Conservation (phyloP, 2,797 vertebrate genomes). For the Anolis apletophallus region DNA sequence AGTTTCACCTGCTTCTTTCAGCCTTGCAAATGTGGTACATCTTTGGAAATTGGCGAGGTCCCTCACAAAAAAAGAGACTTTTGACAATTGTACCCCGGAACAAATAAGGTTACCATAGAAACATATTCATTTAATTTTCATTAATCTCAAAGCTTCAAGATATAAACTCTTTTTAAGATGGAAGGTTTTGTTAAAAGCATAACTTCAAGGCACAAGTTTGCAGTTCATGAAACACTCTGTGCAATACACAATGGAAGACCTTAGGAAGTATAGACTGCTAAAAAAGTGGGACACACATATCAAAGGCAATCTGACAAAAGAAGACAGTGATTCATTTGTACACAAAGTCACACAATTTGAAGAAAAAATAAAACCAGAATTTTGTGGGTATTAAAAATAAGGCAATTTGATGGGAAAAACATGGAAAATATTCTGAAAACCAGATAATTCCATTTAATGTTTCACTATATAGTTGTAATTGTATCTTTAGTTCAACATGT, state of each 20-base stretch:
- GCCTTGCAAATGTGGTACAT: neutral
- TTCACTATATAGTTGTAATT: neutral
- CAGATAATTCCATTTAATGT: neutral
- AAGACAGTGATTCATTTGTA: neutral
- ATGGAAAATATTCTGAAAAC: neutral
- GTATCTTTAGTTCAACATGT: neutral
- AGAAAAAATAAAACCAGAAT: neutral
- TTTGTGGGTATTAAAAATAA: neutral
- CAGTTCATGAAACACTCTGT: neutral
- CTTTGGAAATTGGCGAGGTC: neutral
- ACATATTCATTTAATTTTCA: neutral
- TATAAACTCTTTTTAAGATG: neutral
- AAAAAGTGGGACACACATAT: neutral
- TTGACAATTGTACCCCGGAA: neutral
- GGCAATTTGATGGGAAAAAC: neutral
- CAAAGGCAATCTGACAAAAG: neutral
- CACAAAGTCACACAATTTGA: neutral
- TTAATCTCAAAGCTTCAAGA: constrained; percentile 6
- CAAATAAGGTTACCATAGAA: neutral
- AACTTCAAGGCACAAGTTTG: constrained; percentile 52
- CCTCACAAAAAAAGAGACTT: neutral
- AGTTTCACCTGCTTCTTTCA: neutral
- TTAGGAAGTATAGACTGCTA: neutral
- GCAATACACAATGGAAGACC: neutral
- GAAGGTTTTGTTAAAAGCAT: neutral